Percentiles rank a stretch among this genome's conserved stretches.
Evolutionary conservation across 1,140 invertebrate species (phyloP).

Genomic region (Danaus plexippus): DNA sequence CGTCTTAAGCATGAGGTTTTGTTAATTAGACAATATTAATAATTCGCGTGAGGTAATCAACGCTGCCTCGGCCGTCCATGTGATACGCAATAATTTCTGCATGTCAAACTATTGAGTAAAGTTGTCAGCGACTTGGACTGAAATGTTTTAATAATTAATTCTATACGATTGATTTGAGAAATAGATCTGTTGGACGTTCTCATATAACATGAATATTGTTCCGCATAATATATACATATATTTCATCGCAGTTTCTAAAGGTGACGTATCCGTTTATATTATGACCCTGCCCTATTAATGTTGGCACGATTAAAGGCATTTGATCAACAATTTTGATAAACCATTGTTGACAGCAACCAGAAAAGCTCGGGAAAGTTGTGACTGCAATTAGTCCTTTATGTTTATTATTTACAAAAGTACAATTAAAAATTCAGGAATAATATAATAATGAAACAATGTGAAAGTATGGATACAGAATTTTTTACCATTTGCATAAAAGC

Average conservation of each 20-base stretch:
- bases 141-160: no score
- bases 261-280: conserved; percentile 21
- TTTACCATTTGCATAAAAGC: no score
- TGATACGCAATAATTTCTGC: conserved; percentile 32
- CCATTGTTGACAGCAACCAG: conserved; percentile 4
- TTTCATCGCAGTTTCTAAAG: conserved; percentile 8
- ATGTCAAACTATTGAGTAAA: conserved; percentile 34
- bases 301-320: conserved; percentile 25
- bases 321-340: conserved; percentile 20
- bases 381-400: no score
- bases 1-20: conserved; percentile 54
- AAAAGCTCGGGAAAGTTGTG: neutral
- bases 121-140: neutral
- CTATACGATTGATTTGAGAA: no score
- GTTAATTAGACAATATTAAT: conserved; percentile 62
- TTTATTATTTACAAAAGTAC: no score
- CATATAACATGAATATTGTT: no score
- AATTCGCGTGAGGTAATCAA: conserved; percentile 45
- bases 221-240: no score
- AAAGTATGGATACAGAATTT: no score
- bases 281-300: conserved; percentile 19
- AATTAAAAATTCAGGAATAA: no score
- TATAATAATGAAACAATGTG: no score
- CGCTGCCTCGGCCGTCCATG: conserved; percentile 21
- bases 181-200: no score